Base-by-base conservation (phyloP, 2,888 invertebrate species). In the Arrhopalites spinosus region DNA sequence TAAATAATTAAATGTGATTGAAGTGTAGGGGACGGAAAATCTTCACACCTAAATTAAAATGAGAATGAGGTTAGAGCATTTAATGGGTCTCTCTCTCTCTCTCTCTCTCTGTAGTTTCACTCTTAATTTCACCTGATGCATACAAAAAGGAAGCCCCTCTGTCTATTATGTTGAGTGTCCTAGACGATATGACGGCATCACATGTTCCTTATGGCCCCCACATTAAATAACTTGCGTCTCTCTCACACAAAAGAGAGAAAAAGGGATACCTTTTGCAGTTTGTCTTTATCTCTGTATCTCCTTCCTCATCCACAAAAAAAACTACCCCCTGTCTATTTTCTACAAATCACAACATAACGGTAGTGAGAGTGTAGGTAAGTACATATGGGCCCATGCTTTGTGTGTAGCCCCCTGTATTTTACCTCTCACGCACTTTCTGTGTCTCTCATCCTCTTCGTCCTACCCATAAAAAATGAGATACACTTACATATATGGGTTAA, bases 281-380 rank as follows among this genome's bases (percentile, higher is more conserved):
- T 61, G 7, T 61, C 13, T 61, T n/a, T 25, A n/a, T 25, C 59
- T 20, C 13, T 25, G 3, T 61, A 61, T 61, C 59, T 25, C 25
- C 59, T 69, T 68, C 68, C 68, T 68, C 68, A 68, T 68, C 25
- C 53, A 69, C 59, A 23, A n/a, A 3, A 11, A 27, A 23, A n/a
- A 3, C 3, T 7, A 61, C 25, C 2, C 15, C 64, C 63, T 8
- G 25, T 63, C 27, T 63, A 63, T 63, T 11, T 27, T 25, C 63
- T 63, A 36, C 50, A 50, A 2, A 50, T 17, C n/a, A 50, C 17
- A n/a, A 50, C 2, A n/a, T 50, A 20, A 56, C 56, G n/a, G n/a
- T n/a, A n/a, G n/a, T n/a, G n/a, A n/a, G n/a, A n/a, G n/a, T n/a
- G n/a, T 47, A 47, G 47, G 47, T 15, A 47, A 15, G 15, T 47